These are phyloP conservation scores for Caranx ignobilis DNA, from an alignment of 2,113 vertebrate species.

Conservation along the genomic window DNA sequence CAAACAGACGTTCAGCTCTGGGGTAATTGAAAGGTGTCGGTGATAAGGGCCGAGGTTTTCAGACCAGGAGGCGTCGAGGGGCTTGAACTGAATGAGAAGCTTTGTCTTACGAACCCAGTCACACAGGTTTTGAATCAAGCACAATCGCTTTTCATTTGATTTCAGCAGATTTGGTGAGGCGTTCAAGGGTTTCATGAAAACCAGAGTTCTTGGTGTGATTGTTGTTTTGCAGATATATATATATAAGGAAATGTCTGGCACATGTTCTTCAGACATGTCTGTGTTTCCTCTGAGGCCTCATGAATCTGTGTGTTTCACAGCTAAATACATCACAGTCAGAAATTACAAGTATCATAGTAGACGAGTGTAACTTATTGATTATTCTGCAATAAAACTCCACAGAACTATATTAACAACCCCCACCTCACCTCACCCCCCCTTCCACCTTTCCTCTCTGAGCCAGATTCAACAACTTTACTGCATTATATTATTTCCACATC, in stretches of 20 bases:
- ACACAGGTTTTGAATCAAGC: slow-evolving; percentile 24
- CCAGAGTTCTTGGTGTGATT: background rate
- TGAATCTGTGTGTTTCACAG: too few species aligned
- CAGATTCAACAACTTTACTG: background rate
- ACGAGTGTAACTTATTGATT: too few species aligned
- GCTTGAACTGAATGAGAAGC: slow-evolving; percentile 13
- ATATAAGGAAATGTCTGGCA: too few species aligned
- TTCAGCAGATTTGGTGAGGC: background rate
- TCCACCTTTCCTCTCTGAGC: too few species aligned
- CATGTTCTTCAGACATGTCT: too few species aligned
- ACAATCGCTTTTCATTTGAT: slow-evolving; percentile 16
- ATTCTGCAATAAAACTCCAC: too few species aligned
- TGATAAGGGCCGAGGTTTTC: slow-evolving; percentile 25
- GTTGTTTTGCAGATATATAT: background rate
- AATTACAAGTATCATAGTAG: too few species aligned
- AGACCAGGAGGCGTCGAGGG: slow-evolving; percentile 12
- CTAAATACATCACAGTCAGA: too few species aligned
- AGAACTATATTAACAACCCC: too few species aligned
- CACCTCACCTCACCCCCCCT: too few species aligned
- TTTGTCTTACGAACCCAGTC: slow-evolving; percentile 34
- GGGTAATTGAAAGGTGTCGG: slow-evolving; percentile 47
- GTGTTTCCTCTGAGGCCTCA: too few species aligned
- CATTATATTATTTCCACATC: background rate
- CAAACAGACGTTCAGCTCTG: slow-evolving; percentile 30
- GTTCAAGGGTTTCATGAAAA: background rate